A percentile compares a stretch with the other conserved stretches of the same genome.
phyloP scores from a whole-genome alignment of 2,888 invertebrate species.

The Stratiomys singularior region DNA sequence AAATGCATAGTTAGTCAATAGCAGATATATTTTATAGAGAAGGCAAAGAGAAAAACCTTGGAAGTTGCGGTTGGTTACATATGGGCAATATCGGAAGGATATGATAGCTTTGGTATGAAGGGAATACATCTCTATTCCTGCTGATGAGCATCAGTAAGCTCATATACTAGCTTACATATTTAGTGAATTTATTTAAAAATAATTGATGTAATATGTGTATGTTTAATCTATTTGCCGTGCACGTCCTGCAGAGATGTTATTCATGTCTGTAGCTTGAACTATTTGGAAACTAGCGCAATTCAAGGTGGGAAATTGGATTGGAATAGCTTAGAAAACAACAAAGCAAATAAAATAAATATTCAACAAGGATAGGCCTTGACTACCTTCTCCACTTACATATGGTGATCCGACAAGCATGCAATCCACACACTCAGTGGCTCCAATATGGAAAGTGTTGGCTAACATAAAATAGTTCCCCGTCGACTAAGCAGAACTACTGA shows the following conservation, averaged over 20 bases:
- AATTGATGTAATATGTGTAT: too few species aligned
- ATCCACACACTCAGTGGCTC: neutral
- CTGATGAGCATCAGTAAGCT: too few species aligned
- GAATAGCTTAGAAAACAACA: neutral
- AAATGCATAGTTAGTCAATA: neutral
- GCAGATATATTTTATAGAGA: neutral
- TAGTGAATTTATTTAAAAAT: too few species aligned
- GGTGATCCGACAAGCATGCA: neutral
- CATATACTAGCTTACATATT: too few species aligned
- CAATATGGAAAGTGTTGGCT: conserved; percentile 23
- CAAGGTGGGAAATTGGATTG: neutral
- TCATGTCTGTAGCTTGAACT: too few species aligned
- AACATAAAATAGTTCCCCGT: conserved; percentile 33
- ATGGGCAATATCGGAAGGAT: too few species aligned
- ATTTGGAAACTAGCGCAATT: too few species aligned
- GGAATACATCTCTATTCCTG: too few species aligned
- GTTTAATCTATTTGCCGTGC: too few species aligned
- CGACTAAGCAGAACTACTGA: conserved; percentile 8
- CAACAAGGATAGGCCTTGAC: neutral
- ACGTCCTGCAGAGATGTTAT: too few species aligned
- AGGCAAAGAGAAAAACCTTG: neutral
- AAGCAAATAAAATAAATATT: neutral
- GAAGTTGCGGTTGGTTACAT: too few species aligned
- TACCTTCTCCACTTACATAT: neutral
- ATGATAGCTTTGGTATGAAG: too few species aligned